These are phyloP conservation scores for Geococcyx californianus DNA, from an alignment of 2,113 vertebrate species.

Conservation along the genomic window DNA sequence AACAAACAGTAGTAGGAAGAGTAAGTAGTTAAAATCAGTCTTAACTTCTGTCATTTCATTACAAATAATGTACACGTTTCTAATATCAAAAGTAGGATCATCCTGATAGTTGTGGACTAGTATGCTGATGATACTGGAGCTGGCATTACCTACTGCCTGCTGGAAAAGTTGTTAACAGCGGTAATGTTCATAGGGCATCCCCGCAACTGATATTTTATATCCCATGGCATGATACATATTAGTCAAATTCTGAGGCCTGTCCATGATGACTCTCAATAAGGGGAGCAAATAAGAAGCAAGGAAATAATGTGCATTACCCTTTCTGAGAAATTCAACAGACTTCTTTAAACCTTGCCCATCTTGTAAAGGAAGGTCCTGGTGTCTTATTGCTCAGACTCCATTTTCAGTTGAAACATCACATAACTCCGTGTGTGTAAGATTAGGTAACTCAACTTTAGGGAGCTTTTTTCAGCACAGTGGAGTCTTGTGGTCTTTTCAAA, in stretches of 20 bases:
- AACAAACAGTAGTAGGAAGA: not conserved
- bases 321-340: not conserved
- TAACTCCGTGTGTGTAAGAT: not conserved
- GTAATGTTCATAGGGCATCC: not conserved
- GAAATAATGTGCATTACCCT: not conserved
- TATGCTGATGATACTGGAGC: not conserved
- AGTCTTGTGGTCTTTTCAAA: not conserved
- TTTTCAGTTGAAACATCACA: not conserved
- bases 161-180: not conserved
- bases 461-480: not conserved
- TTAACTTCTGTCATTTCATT: not conserved
- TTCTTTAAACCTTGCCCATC: not conserved
- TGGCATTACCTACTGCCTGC: not conserved
- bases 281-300: not conserved
- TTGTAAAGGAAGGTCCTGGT: not conserved
- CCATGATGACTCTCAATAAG: not conserved
- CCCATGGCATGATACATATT: rapidly evolving
- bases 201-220: not conserved
- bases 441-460: not conserved
- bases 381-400: not conserved
- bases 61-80: not conserved
- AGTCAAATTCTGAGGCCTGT: not conserved
- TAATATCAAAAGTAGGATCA: not conserved
- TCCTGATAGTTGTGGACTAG: not conserved
- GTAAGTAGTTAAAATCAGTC: not conserved